A percentile compares a stretch with the other conserved stretches of the same genome.
phyloP scores from a whole-genome alignment of 2,888 invertebrate species.

The Caenorhabditis japonica region DNA sequence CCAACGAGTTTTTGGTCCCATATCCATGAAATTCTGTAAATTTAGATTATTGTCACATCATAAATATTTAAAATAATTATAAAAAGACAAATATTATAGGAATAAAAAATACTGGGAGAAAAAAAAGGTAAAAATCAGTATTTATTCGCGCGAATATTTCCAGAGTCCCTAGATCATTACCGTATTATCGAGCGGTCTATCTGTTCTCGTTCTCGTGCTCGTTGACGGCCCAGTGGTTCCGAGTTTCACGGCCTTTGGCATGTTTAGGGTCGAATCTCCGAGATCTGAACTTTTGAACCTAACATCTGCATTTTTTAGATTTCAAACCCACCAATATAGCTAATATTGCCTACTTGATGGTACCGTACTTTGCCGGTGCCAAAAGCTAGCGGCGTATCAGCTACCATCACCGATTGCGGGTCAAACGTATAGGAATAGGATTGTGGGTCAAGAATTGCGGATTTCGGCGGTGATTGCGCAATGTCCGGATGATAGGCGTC shows the following conservation, averaged over 20 bases:
- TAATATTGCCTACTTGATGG: slow-evolving; percentile 23
- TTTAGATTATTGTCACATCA: no score
- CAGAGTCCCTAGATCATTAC: no score
- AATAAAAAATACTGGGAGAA: no score
- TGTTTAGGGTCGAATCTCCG: slow-evolving; percentile 22
- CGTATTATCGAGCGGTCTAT: no score
- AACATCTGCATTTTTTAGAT: no score
- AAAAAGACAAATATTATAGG: no score
- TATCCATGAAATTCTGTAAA: no score
- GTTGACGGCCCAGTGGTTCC: no score
- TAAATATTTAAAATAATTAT: no score
- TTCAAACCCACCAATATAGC: slow-evolving; percentile 14
- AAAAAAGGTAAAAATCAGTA: no score
- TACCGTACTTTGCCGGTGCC: slow-evolving; percentile 9
- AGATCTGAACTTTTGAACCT: slow-evolving; percentile 19
- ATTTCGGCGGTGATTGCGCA: slow-evolving; percentile 35
- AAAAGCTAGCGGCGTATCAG: not conserved
- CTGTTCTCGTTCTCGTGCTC: slow-evolving; percentile 13
- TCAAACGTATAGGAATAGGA: slow-evolving; percentile 17
- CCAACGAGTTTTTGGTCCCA: no score
- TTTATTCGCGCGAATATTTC: no score
- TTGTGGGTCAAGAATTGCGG: slow-evolving; percentile 8
- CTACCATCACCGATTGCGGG: slow-evolving; percentile 11
- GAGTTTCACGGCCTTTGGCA: slow-evolving; percentile 3
- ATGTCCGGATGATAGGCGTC: slow-evolving; percentile 50